phyloP scores from a whole-genome alignment of 2,113 vertebrate species.

The Anhinga rufa region DNA sequence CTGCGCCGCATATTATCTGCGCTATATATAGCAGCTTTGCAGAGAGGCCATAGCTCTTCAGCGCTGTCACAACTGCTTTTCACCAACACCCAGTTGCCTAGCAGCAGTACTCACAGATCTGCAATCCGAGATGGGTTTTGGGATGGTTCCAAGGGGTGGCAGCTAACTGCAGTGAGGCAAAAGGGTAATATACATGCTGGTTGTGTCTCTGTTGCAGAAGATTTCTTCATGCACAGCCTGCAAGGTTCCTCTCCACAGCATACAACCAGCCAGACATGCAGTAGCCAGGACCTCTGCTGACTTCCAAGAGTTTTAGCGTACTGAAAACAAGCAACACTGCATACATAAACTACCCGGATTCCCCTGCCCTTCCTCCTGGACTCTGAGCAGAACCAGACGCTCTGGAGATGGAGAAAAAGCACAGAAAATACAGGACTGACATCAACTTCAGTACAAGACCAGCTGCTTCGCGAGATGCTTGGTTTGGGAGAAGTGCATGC shows the following conservation, averaged over 20 bases:
- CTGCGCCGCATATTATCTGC: neutral
- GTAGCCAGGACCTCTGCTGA: slow-evolving; percentile 22
- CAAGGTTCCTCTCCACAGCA: slow-evolving; percentile 38
- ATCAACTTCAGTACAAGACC: neutral
- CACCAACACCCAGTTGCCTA: neutral
- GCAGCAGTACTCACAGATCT: neutral
- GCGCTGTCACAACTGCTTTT: neutral
- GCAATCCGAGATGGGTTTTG: neutral
- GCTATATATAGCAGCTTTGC: neutral
- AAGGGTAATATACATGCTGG: neutral
- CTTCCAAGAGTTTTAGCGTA: neutral
- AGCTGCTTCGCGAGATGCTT: neutral
- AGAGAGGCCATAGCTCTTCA: neutral
- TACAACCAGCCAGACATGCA: neutral
- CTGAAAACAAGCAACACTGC: neutral
- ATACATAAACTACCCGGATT: neutral
- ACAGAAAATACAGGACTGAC: slow-evolving; percentile 52
- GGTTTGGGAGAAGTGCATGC: neutral
- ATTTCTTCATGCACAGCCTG: slow-evolving; percentile 49
- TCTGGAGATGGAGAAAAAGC: slow-evolving; percentile 63
- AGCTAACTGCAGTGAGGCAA: neutral
- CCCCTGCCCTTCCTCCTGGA: slow-evolving; percentile 43
- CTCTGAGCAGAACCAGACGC: slow-evolving; percentile 20
- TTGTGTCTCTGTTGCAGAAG: slow-evolving; percentile 55
- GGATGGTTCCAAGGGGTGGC: neutral